Percentiles rank a stretch among this genome's conserved stretches.
Evolutionary conservation across 2,797 vertebrate species (phyloP).

Genomic region (Simalia tracyae): DNA sequence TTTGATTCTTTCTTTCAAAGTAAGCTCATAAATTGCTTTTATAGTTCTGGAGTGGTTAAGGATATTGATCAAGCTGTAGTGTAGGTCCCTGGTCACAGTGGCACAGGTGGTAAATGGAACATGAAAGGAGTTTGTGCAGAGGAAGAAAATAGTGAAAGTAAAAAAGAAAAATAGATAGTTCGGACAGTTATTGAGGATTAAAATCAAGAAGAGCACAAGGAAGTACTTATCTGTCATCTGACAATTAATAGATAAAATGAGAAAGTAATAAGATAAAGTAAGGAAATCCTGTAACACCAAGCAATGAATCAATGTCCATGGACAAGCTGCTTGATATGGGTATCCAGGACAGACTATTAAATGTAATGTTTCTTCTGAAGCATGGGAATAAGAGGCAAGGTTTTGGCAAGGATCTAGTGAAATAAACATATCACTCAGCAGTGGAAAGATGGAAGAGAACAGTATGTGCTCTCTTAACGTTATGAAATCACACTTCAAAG

Average conservation of each 20-base stretch:
- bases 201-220: conserved; percentile 26
- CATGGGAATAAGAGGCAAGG: background rate
- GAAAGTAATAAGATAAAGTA: conserved; percentile 47
- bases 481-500: conserved; percentile 47
- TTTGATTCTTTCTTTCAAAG: conserved; percentile 39
- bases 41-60: conserved; percentile 27
- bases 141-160: conserved; percentile 37
- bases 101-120: conserved; percentile 26
- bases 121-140: conserved; percentile 19
- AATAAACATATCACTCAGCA: conserved; percentile 53
- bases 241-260: conserved; percentile 54
- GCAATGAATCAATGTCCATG: conserved; percentile 46
- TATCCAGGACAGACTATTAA: conserved; percentile 55
- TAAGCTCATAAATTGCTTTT: conserved; percentile 10
- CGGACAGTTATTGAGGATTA: conserved; percentile 13
- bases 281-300: conserved; percentile 33
- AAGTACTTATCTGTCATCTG: conserved; percentile 37
- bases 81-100: conserved; percentile 4
- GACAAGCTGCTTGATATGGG: conserved; percentile 41
- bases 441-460: conserved; percentile 17
- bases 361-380: conserved; percentile 44
- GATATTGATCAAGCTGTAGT: conserved; percentile 42
- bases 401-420: conserved; percentile 46
- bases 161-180: conserved; percentile 16
- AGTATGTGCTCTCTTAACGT: conserved; percentile 41